Base-by-base conservation (phyloP, 1,140 invertebrate genomes). In the Pachypeltis micranthus region DNA sequence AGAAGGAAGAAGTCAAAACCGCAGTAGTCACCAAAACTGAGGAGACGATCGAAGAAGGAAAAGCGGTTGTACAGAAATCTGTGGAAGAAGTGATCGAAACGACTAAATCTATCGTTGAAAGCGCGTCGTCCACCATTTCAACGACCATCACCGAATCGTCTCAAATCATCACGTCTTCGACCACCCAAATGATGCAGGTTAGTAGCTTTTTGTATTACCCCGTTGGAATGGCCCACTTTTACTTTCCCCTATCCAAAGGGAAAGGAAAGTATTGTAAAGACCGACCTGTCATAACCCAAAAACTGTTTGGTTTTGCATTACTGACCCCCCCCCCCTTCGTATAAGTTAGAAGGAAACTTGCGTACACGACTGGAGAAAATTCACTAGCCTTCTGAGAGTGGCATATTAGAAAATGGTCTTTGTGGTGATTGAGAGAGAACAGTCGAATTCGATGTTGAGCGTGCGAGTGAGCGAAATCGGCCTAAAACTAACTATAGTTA, bases 1-100 rank as follows among this genome's bases (percentile, higher is more conserved):
- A 61, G 28, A 60, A 65, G 19, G 59, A 63, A 21, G 63, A 63
- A 55, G 59, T 63, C 12, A 64, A 56, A 31, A 47, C 24, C 14
- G 56, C 34, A 63, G 21, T 58, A 3, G 28, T 56, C 10, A 58
- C 54, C 10, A 59, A 64, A 24, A 61, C 56, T 44, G 44, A 62
- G 51, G 65, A 62, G 31, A 54, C 23, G 3, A 51, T 51, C 10
- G 47, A 51, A 51, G 21, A 51, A 51, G 47, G 47, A 16, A 21
- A 51, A 51, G 7, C 47, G 12, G 21, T 39, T 14, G 56, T 56
- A 19, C 39, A 57, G 2, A 55, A 47, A 1, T 61, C 44, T 16
- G 44, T 57, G 7, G 63, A 44, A 27, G 23, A 28, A n/a, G 58
- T 28, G 34, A 24, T 44, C 19, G 31, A 61, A 44, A 28, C 31